Evolutionary conservation across 1,140 invertebrate species (phyloP).

Genomic region (Zaprionus tsacasi): DNA sequence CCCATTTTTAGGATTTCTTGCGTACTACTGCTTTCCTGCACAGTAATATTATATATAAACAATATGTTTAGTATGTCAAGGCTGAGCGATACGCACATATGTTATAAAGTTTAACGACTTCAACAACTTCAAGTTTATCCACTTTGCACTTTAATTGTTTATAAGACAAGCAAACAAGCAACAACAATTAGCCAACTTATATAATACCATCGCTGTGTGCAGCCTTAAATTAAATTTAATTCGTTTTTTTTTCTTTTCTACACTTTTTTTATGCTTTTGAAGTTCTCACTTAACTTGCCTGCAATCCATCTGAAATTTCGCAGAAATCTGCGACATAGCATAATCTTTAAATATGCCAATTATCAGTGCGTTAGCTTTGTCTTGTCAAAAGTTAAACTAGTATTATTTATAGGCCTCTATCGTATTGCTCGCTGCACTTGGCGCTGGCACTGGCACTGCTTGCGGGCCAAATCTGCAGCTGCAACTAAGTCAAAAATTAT

Average conservation of each 20-base stretch:
- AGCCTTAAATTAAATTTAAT: not conserved
- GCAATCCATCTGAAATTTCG: not conserved
- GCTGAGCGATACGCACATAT: not conserved
- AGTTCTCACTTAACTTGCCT: not conserved
- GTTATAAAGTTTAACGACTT: not conserved
- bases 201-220: not conserved
- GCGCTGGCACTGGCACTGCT: slow-evolving; percentile 1
- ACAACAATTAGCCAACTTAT: not conserved
- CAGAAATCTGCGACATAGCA: not conserved
- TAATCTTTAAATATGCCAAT: not conserved
- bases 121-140: slow-evolving; percentile 12
- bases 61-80: not conserved
- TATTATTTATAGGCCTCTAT: not conserved
- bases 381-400: not conserved
- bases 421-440: slow-evolving; percentile 13
- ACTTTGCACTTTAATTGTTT: slow-evolving; percentile 1
- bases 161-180: not conserved
- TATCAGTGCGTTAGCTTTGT: not conserved
- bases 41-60: not conserved
- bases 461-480: slow-evolving; percentile 28
- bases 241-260: too few species aligned
- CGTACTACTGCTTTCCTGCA: not conserved
- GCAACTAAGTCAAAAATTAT: slow-evolving; percentile 46
- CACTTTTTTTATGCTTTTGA: too few species aligned
- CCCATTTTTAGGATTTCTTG: slow-evolving; percentile 1